A percentile compares a stretch with the other conserved stretches of the same genome.
These are phyloP conservation scores for Paraescarpia echinospica DNA, from an alignment of 1,140 invertebrate genomes.

Conservation along the genomic window DNA sequence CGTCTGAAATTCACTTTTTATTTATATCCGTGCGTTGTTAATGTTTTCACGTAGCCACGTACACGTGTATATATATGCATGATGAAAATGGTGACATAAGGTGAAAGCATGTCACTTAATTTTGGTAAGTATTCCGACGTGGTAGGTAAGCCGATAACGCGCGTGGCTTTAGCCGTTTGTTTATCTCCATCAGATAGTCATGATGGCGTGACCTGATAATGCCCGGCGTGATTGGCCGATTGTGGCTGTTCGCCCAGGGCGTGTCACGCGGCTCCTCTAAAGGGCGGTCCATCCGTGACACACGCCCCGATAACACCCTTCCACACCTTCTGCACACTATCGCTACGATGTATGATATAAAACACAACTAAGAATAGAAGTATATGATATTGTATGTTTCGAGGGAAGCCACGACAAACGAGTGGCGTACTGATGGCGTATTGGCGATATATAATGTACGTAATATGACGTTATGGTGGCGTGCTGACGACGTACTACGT, in stretches of 20 bases:
- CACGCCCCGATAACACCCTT: background rate
- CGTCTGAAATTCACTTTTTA: too few species aligned
- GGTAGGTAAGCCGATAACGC: background rate
- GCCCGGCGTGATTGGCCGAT: background rate
- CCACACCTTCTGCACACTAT: background rate
- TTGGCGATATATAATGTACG: too few species aligned
- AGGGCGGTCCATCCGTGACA: background rate
- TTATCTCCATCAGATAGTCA: background rate
- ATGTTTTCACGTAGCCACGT: background rate
- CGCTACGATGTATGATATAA: background rate
- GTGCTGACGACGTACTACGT: too few species aligned
- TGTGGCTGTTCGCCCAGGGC: background rate
- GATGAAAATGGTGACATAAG: too few species aligned
- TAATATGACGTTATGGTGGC: too few species aligned
- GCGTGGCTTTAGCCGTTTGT: background rate
- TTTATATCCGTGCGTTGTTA: too few species aligned
- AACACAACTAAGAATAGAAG: background rate
- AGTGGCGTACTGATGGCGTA: too few species aligned
- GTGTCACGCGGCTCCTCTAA: background rate
- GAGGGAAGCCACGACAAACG: too few species aligned
- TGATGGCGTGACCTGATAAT: background rate
- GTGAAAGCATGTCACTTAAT: background rate
- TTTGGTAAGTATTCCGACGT: background rate
- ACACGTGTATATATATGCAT: background rate
- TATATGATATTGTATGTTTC: background rate